Conservation (phyloP, 2,113 vertebrate species). For the Forbesichthys papilliferus region DNA sequence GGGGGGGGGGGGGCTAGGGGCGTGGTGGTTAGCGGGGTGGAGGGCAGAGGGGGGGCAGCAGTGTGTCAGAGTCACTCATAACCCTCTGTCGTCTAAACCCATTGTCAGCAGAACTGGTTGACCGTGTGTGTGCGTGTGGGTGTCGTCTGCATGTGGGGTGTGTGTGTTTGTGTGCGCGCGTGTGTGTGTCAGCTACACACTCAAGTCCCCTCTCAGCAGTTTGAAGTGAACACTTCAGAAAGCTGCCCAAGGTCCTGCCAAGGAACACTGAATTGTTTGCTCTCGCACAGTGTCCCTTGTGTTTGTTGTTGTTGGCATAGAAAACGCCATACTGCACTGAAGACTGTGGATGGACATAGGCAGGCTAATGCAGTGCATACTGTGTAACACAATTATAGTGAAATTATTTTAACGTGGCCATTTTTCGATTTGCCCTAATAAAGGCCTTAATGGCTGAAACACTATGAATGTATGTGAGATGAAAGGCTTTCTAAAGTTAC, state of each 20-base stretch:
- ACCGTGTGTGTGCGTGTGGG: not conserved
- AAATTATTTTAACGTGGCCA: too few species aligned
- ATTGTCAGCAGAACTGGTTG: slow-evolving; percentile 73
- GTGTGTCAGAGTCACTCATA: slow-evolving; percentile 84
- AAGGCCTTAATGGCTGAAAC: too few species aligned
- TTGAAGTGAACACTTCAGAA: slow-evolving; percentile 52
- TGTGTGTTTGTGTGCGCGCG: slow-evolving; percentile 17
- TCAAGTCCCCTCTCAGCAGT: slow-evolving; percentile 59
- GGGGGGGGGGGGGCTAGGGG: slow-evolving; percentile 42
- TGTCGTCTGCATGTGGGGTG: too few species aligned
- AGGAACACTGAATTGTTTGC: slow-evolving; percentile 15
- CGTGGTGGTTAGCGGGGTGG: slow-evolving; percentile 31
- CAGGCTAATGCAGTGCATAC: too few species aligned
- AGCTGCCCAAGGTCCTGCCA: slow-evolving; percentile 2
- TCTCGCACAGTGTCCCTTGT: not conserved
- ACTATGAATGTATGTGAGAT: too few species aligned
- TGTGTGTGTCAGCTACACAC: slow-evolving; percentile 33
- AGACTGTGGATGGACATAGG: too few species aligned
- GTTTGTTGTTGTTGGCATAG: not conserved
- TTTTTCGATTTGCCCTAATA: too few species aligned
- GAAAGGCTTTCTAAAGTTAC: too few species aligned
- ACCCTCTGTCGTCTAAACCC: slow-evolving; percentile 69
- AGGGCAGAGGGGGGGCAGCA: slow-evolving; percentile 55
- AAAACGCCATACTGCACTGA: too few species aligned
- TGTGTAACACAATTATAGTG: too few species aligned